These are phyloP conservation scores for Ormyrus thymus DNA, from an alignment of 2,888 invertebrate genomes.

Conservation along the genomic window DNA sequence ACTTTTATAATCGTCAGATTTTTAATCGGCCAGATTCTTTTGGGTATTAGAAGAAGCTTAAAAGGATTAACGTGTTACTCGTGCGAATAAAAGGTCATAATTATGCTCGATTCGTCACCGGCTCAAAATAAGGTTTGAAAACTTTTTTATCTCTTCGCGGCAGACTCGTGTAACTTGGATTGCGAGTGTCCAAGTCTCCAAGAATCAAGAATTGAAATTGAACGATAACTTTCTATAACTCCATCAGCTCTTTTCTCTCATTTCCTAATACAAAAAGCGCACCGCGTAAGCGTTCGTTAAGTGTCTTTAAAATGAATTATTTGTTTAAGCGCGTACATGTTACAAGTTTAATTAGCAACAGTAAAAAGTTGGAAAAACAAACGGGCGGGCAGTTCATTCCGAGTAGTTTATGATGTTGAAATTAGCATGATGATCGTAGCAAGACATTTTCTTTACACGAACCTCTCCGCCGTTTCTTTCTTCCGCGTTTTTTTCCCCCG, in stretches of 20 bases:
- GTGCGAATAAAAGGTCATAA: constrained; percentile 27
- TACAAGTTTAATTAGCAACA: constrained; percentile 5
- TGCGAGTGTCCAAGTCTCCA: constrained; percentile 21
- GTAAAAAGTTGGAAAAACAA: constrained; percentile 9
- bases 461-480: not conserved
- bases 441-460: constrained; percentile 44
- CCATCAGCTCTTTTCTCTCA: not conserved
- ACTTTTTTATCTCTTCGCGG: constrained; percentile 38
- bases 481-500: not conserved
- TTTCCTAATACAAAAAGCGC: not conserved
- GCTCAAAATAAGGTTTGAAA: constrained; percentile 41
- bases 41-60: constrained; percentile 30
- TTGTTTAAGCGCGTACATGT: not conserved
- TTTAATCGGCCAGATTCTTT: constrained; percentile 8
- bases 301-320: no score
- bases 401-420: constrained; percentile 7
- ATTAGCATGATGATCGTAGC: constrained; percentile 44
- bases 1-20: not conserved
- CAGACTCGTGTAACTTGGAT: constrained; percentile 34
- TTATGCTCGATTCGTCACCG: constrained; percentile 36
- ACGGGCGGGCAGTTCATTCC: constrained; percentile 8
- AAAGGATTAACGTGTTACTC: constrained; percentile 32
- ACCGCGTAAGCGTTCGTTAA: no score
- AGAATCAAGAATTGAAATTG: constrained; percentile 32
- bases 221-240: constrained; percentile 30